A percentile compares a stretch with the other conserved stretches of the same genome.
These are phyloP conservation scores for Dryas iulia DNA, from an alignment of 1,140 invertebrate genomes.

Conservation along the genomic window DNA sequence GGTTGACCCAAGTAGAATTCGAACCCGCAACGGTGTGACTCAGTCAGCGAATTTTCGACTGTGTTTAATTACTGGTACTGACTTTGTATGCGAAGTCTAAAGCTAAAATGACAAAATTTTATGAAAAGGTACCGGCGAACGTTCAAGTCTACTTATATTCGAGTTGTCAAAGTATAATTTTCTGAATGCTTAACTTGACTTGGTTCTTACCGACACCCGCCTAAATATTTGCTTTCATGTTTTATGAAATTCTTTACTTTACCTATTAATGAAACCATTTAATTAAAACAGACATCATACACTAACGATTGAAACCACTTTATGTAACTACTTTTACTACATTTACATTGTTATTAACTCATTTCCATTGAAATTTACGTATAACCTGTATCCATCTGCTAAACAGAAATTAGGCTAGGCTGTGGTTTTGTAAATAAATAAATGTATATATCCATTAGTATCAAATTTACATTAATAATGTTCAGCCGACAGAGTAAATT, in stretches of 20 bases:
- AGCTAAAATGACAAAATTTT: not conserved
- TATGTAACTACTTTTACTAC: not conserved
- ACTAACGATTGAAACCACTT: not conserved
- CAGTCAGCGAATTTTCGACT: too few relatives aligned
- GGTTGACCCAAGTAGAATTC: too few relatives aligned
- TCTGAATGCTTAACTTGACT: conserved; percentile 3
- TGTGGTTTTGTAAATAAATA: not conserved
- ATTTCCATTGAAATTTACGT: not conserved
- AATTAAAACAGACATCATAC: not conserved
- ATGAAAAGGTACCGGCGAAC: conserved; percentile 6
- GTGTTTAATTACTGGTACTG: not conserved
- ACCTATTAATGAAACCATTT: not conserved
- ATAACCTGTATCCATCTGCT: not conserved
- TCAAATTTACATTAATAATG: not conserved
- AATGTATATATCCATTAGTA: not conserved
- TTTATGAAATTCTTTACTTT: not conserved
- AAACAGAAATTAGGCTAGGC: not conserved
- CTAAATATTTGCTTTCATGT: conserved; percentile 7
- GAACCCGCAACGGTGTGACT: not conserved
- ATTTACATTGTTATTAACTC: not conserved
- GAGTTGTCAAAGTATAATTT: conserved; percentile 10
- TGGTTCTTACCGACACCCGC: conserved; percentile 2
- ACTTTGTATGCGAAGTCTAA: not conserved
- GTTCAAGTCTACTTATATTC: conserved; percentile 13
- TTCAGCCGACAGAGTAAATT: not conserved